Conservation (phyloP, 37 sponge, comb jelly and placozoan species). For the Crambe crambe region DNA sequence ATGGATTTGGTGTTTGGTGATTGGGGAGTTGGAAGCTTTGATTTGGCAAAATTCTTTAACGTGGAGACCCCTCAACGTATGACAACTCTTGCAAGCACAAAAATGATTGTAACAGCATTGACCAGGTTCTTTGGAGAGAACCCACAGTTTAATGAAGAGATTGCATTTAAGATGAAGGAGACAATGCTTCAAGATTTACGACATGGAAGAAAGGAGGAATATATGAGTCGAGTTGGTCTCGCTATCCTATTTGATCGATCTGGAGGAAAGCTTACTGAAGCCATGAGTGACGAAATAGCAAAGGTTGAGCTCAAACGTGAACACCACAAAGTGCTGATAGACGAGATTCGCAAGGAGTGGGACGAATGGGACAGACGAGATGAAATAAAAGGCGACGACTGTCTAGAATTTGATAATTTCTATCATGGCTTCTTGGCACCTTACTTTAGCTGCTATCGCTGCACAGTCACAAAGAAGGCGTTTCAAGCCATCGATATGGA, state of each 20-base stretch:
- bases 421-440: slow-evolving; percentile 88
- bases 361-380: slow-evolving; percentile 72
- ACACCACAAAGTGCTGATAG: slow-evolving; percentile 60
- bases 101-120: slow-evolving; percentile 70
- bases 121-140: slow-evolving; percentile 62
- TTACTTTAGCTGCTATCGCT: slow-evolving; percentile 89
- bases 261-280: slow-evolving; percentile 70
- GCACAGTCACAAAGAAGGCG: slow-evolving; percentile 56
- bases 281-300: slow-evolving; percentile 60
- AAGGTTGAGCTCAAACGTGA: slow-evolving; percentile 10
- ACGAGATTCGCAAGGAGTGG: slow-evolving; percentile 65
- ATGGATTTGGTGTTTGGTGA: slow-evolving; percentile 75
- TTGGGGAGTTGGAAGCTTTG: slow-evolving; percentile 66
- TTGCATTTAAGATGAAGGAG: slow-evolving; percentile 64
- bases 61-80: slow-evolving; percentile 63
- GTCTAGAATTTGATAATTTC: slow-evolving; percentile 76
- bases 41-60: slow-evolving; percentile 84
- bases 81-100: slow-evolving; percentile 69
- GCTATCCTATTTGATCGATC: slow-evolving; percentile 78
- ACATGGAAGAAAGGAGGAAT: slow-evolving; percentile 79
- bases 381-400: slow-evolving; percentile 44
- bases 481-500: slow-evolving; percentile 85
- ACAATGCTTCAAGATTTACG: slow-evolving; percentile 70
- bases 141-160: slow-evolving; percentile 62
- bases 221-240: slow-evolving; percentile 77